Evolutionary conservation across 2,797 vertebrate species (phyloP), one percentile per base, ranked within the genome.

Genomic region (Pampus argenteus): DNA sequence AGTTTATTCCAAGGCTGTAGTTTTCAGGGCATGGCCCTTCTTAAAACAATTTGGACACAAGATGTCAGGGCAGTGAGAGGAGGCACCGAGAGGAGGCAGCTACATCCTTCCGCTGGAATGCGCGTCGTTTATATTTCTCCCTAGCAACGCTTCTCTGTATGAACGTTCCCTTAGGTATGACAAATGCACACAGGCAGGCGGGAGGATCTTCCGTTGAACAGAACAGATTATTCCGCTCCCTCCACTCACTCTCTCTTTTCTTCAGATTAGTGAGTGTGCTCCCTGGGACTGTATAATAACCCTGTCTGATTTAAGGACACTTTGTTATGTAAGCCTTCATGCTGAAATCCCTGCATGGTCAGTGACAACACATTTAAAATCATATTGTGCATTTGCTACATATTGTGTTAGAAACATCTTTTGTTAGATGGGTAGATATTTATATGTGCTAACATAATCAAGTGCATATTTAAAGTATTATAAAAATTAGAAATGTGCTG

Each of bases 171-270:
- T 66, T 55, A 60, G 67, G 71, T 84, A 47, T 83, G 81, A 88
- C 66, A 79, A 85, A 90, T 66, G 60, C 76, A 74, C 58, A 65
- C 34, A 77, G 86, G 71, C 82, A 86, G 86, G 73, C 40, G 7
- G 47, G 80, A 79, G 73, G 58, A 65, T 79, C 77, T 70, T 63
- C 38, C 9, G 45, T 76, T 82, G 81, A 85, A 81, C 63, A 68
- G 65, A 55, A 81, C 67, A 79, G 74, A 89, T 80, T 86, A 84
- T 79, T 87, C 54, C 65, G 47, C 65, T 75, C 71, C 49, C 42
- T 78, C 48, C 54, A 13, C 52, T 69, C 76, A 14, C 52, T 50
- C 48, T 64, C 31, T 50, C 47, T 62, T 17, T 47, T 38, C 64
- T 68, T 70, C 59, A 76, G 68, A 86, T 85, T 75, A 86, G 60